These are phyloP conservation scores for Stictocephala bisonia DNA, from an alignment of 2,888 invertebrate genomes.

Conservation along the genomic window DNA sequence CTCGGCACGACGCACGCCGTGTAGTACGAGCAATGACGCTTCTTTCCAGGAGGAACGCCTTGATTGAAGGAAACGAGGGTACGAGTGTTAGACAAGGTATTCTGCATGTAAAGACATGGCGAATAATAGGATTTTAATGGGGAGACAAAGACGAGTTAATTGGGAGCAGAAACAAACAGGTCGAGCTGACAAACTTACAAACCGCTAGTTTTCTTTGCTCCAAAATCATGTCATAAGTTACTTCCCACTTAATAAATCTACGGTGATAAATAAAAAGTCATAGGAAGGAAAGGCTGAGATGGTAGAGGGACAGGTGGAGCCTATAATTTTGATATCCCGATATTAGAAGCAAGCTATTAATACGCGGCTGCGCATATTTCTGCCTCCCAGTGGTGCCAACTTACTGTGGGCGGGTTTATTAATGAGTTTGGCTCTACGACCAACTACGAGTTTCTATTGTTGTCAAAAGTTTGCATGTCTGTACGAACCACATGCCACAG, in stretches of 20 bases:
- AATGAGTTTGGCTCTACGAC: constrained; percentile 33
- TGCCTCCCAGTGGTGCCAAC: constrained; percentile 11
- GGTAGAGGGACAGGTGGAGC: constrained; percentile 17
- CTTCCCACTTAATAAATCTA: constrained; percentile 23
- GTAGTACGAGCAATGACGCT: too few species aligned
- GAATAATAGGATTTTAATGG: constrained; percentile 31
- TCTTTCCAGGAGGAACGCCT: too few species aligned
- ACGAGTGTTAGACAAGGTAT: too few species aligned
- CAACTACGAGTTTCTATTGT: constrained; percentile 40
- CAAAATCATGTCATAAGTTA: constrained; percentile 32
- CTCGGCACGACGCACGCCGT: too few species aligned
- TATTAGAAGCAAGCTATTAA: constrained; percentile 24
- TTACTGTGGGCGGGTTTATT: constrained; percentile 10
- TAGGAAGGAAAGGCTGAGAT: neutral
- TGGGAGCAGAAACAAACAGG: neutral
- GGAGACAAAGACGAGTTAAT: constrained; percentile 18
- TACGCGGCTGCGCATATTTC: constrained; percentile 37
- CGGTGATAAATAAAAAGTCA: constrained; percentile 14
- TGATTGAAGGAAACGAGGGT: neutral
- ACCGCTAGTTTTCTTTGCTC: constrained; percentile 32
- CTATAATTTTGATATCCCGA: constrained; percentile 32
- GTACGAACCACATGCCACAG: neutral
- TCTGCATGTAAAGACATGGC: too few species aligned
- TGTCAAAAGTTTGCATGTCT: constrained; percentile 42
- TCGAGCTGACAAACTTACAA: constrained; percentile 22